Base-by-base conservation (phyloP, 2,797 vertebrate species). In the Caiman crocodilus region DNA sequence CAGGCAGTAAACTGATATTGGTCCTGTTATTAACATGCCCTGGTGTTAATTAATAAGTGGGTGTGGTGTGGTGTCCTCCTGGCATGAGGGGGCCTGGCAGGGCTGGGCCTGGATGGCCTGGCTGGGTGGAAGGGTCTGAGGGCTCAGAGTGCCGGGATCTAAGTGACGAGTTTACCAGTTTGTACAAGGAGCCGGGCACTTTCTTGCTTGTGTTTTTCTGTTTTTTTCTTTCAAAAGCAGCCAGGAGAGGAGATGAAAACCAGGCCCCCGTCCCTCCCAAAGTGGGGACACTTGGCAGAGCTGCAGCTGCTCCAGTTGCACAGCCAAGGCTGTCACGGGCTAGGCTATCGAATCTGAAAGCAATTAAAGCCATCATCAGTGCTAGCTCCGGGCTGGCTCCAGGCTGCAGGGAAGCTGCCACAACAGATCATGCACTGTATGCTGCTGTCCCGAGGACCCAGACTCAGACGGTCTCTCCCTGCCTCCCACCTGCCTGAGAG, bases 331-430 rank as follows among this genome's bases (percentile, higher is more conserved):
- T 97, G 98, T 98, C 97, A 98, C 94, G 95, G 98, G 98, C 98
- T 98, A 98, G 98, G 98, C 98, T 98, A 98, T 99, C 98, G 98
- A 99, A 99, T 99, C 97, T 99, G 99, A 99, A 99, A 99, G 99
- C 99, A 99, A 99, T 99, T 99, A 99, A 99, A 99, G 99, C 98
- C 99, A 99, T 99, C 99, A 99, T 98, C 99, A 98, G 98, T 96
- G 98, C 98, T 99, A 97, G 99, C 99, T 99, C 98, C 98, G 95
- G 99, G 99, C 99, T 96, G 98, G 98, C 99, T 99, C 96, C 97
- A 97, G 99, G 99, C 99, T 97, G 98, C 98, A 95, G 98, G 98
- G 98, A 98, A 99, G 97, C 99, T 99, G 99, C 99, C 99, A 99
- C 97, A 98, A 98, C 98, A 97, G 96, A 99, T 99, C 99, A 99